phyloP scores from a whole-genome alignment of 2,113 vertebrate genomes.

The Marcusenius ussheri region DNA sequence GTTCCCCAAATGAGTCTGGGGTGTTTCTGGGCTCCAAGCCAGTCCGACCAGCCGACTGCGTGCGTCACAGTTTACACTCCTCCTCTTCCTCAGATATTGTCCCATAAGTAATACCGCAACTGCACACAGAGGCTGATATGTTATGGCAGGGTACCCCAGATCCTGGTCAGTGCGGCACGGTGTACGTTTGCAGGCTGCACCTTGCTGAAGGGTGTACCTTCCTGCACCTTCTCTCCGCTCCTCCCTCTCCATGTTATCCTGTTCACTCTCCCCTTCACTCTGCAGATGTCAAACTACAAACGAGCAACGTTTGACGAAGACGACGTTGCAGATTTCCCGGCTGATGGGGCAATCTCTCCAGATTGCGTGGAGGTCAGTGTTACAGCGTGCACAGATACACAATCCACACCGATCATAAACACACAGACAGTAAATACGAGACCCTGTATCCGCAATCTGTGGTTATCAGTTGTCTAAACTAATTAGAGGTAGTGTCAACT shows the following conservation, averaged over 20 bases:
- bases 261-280: constrained; percentile 18
- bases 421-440: neutral
- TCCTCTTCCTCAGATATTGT: neutral
- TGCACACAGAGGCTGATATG: neutral
- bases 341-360: constrained; percentile 67
- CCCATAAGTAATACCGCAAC: too few species aligned
- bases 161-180: neutral
- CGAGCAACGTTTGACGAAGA: constrained; percentile 86
- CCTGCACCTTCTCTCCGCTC: neutral
- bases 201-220: neutral
- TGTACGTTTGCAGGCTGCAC: neutral
- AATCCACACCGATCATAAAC: neutral
- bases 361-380: constrained; percentile 77
- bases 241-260: neutral
- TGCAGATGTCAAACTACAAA: constrained; percentile 91
- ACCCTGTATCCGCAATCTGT: neutral
- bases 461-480: neutral
- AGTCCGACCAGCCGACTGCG: neutral
- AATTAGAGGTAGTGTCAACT: neutral
- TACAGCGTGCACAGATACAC: neutral
- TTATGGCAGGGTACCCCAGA: neutral
- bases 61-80: constrained; percentile 3
- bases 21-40: neutral
- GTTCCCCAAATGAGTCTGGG: neutral
- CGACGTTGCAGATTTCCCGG: constrained; percentile 63